Conservation (phyloP, 2,888 invertebrate genomes). For the Leucoma salicis region DNA sequence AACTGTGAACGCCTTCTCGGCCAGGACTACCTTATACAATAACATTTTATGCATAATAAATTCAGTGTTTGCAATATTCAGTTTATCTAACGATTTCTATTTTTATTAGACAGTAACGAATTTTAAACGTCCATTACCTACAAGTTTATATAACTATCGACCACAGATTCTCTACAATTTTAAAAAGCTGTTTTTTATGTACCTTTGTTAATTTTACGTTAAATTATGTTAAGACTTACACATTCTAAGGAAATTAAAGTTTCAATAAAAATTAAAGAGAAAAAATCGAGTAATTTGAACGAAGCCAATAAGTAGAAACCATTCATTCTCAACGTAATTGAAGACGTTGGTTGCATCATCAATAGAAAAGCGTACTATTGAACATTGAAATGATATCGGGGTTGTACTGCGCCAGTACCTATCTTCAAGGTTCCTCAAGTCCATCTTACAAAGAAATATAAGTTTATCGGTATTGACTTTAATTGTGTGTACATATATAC, state of each 20-base stretch:
- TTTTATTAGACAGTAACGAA: not conserved
- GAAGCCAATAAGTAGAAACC: conserved; percentile 30
- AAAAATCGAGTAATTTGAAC: conserved; percentile 11
- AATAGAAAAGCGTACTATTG: conserved; percentile 16
- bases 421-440: conserved; percentile 37
- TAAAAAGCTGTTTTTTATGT: no score
- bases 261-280: no score
- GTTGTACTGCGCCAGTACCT: conserved; percentile 41
- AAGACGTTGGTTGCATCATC: conserved; percentile 35
- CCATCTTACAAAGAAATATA: conserved; percentile 14
- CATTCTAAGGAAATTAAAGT: no score
- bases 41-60: conserved; percentile 42
- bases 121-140: no score
- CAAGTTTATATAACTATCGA: no score
- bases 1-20: conserved; percentile 44
- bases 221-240: no score
- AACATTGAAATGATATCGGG: conserved; percentile 41
- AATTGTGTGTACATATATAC: no score
- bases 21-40: conserved; percentile 30
- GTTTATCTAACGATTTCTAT: not conserved
- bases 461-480: not conserved
- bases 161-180: no score
- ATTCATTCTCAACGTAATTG: conserved; percentile 40
- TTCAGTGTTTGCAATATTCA: not conserved
- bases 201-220: no score